These are phyloP conservation scores for Phoenoteleia sp. DNA, from an alignment of 2,888 invertebrate species.

Conservation along the genomic window DNA sequence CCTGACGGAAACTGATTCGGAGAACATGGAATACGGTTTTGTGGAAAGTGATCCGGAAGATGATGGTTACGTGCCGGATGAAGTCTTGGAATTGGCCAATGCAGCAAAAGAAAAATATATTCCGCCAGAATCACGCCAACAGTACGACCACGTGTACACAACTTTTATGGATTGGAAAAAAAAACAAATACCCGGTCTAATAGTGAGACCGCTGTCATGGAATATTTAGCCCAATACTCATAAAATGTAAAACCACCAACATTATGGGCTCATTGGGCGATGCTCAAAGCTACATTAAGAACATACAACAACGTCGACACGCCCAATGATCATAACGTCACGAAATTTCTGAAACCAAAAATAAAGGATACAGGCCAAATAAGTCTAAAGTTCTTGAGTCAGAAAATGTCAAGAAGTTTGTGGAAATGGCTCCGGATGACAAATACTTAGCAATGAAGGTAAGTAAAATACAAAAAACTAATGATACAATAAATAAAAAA, in stretches of 20 bases:
- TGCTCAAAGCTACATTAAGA: slow-evolving; percentile 4
- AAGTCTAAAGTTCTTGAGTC: slow-evolving; percentile 7
- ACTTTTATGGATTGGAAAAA: slow-evolving; percentile 19
- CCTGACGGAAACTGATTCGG: background rate
- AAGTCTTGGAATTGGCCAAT: slow-evolving; percentile 3
- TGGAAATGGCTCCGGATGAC: slow-evolving; percentile 10
- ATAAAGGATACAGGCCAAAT: slow-evolving; percentile 24
- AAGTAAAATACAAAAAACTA: background rate
- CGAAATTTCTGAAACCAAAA: slow-evolving; percentile 16
- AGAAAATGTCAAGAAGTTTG: slow-evolving; percentile 10
- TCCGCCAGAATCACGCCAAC: slow-evolving; percentile 2
- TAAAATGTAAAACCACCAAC: slow-evolving; percentile 23
- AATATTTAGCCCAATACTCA: slow-evolving; percentile 16
- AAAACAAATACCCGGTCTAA: slow-evolving; percentile 11
- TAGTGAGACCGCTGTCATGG: background rate
- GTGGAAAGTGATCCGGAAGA: slow-evolving; percentile 9
- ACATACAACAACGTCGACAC: background rate
- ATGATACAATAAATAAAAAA: slow-evolving; percentile 1
- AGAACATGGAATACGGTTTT: background rate
- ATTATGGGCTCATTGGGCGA: slow-evolving; percentile 34
- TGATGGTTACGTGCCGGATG: slow-evolving; percentile 20
- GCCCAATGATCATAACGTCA: background rate
- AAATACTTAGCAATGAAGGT: slow-evolving; percentile 26
- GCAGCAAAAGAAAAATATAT: slow-evolving; percentile 6
- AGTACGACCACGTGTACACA: slow-evolving; percentile 15